Evolutionary conservation across 1,140 invertebrate genomes (phyloP), one percentile per base, ranked within the genome.

Genomic region (Riptortus pedestris): DNA sequence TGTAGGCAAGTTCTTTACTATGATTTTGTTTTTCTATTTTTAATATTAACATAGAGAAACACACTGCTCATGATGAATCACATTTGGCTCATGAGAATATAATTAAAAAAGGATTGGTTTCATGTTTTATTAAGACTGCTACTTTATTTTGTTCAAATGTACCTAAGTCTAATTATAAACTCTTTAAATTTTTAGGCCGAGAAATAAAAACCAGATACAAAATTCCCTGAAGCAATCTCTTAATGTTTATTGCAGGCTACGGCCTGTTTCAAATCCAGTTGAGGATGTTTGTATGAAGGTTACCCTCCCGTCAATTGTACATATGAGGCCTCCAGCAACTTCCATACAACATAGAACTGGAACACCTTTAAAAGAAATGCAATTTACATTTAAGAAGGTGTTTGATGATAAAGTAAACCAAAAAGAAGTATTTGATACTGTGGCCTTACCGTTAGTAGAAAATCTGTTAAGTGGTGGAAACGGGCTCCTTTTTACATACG

Each of bases 401-500:
- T 98, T 98, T 79, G 84, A 85, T 67, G 82, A 86, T 2, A 79
- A 82, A 62, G 73, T 81, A 7, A 74, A 79, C 0, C 96, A 99
- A 74, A 85, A 88, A 72, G 85, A 90, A 63, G 78, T 97, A 11
- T 70, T 71, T 62, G 55, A 66, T 14, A 31, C 38, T 27, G 55
- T 67, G 18, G 90, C 90, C 0, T 77, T 88, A 52, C 93, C 94
- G 0, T 75, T 98, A 2, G 85, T 98, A 0, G 83, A 90, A 70
- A 85, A 87, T 70, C 73, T 92, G 5, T 76, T 91, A 27, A 79
- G 81, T 63, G 88, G 87, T 45, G 88, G 87, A 74, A 97, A 96
- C 79, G 90, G 87, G 43, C 77, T 96, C 22, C 74, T 98, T 7
- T 97, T 98, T 73, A 92, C 93, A 0, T 98, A 98, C 74, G 95